phyloP scores from a whole-genome alignment of 2,888 invertebrate species.

The Lasiommata megera region DNA sequence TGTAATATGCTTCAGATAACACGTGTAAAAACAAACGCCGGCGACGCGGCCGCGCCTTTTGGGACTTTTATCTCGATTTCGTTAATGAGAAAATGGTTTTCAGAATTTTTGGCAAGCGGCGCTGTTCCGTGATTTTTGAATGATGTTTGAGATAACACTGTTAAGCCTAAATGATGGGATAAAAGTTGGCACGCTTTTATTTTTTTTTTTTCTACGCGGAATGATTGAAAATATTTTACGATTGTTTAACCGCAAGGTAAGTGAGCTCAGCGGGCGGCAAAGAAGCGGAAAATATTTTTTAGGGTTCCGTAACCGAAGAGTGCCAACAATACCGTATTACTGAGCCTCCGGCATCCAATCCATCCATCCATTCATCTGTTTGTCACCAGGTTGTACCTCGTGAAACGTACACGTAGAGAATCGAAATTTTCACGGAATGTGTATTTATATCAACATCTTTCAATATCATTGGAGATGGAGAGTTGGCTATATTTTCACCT shows the following conservation, averaged over 20 bases:
- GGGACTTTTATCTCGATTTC: neutral
- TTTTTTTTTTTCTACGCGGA: neutral
- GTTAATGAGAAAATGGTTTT: neutral
- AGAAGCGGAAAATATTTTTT: no score
- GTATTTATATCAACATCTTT: no score
- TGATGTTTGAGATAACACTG: neutral
- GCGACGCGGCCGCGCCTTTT: neutral
- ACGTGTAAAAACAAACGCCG: constrained; percentile 22
- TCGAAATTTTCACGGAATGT: no score
- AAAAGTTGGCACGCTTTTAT: neutral
- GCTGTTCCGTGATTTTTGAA: constrained; percentile 1
- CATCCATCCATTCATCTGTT: no score
- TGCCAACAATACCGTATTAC: no score
- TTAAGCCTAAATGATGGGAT: neutral
- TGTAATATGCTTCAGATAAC: constrained; percentile 54
- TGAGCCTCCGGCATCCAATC: no score
- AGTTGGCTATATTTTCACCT: no score
- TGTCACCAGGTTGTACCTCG: no score
- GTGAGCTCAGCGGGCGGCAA: neutral
- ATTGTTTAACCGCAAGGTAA: neutral
- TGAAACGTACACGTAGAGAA: no score
- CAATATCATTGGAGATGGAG: no score
- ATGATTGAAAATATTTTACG: neutral
- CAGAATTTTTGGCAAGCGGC: constrained; percentile 1
- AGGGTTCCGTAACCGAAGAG: no score